Conservation (phyloP, 2,888 invertebrate species). For the Cryptus armator region DNA sequence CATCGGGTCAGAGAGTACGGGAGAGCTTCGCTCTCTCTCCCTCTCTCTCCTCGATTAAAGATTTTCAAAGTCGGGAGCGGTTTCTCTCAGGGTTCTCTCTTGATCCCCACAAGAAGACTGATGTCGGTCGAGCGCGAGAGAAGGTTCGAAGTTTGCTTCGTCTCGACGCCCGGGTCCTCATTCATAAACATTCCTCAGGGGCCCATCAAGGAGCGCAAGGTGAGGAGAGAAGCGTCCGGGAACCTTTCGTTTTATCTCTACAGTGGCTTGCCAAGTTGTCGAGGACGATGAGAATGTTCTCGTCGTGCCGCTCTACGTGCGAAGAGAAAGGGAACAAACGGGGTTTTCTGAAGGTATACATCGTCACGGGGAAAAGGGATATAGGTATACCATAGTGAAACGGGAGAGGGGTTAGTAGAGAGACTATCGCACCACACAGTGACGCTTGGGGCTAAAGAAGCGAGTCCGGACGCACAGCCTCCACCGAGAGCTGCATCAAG, state of each 20-base stretch:
- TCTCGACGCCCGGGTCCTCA: constrained; percentile 68
- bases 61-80: constrained; percentile 44
- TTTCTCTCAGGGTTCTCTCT: constrained; percentile 4
- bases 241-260: constrained; percentile 30
- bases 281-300: constrained; percentile 30
- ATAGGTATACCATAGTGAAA: background rate
- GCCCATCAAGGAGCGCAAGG: constrained; percentile 38
- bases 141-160: constrained; percentile 29
- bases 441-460: background rate
- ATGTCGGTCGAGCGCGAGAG: constrained; percentile 7
- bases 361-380: constrained; percentile 23
- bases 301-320: constrained; percentile 4
- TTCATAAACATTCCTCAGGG: constrained; percentile 76
- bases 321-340: constrained; percentile 39
- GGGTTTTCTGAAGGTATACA: constrained; percentile 39
- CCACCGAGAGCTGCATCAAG: constrained; percentile 21
- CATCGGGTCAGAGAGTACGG: constrained; percentile 49
- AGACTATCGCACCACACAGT: background rate
- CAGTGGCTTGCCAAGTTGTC: background rate
- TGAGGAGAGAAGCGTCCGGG: constrained; percentile 11
- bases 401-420: background rate
- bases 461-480: background rate
- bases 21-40: background rate
- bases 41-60: constrained; percentile 40
- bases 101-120: background rate